Conservation (phyloP, 2,888 invertebrate species). For the Crepidodera aurea region DNA sequence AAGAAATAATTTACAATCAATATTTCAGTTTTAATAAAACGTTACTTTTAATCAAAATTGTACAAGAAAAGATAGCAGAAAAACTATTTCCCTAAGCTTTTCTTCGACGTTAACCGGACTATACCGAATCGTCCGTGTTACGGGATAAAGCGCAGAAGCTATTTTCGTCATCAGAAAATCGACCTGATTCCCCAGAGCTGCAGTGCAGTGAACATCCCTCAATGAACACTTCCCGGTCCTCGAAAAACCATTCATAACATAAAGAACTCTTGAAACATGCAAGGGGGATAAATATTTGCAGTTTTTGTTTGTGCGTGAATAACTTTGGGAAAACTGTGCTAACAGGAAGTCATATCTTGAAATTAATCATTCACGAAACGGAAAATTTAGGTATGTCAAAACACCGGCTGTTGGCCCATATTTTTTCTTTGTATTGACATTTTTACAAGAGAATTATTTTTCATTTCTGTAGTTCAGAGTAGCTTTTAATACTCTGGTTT, state of each 20-base stretch:
- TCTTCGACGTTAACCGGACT: too few relatives aligned
- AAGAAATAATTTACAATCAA: too few relatives aligned
- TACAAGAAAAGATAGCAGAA: too few relatives aligned
- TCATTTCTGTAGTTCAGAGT: too few relatives aligned
- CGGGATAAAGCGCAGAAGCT: slow-evolving; percentile 32
- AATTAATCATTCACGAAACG: not conserved
- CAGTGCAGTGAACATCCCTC: slow-evolving; percentile 37
- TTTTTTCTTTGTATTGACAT: not conserved
- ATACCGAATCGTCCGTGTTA: not conserved
- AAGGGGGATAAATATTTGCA: slow-evolving; percentile 8
- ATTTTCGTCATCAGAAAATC: slow-evolving; percentile 32
- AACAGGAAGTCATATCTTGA: not conserved
- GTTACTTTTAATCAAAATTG: too few relatives aligned
- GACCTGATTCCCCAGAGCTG: slow-evolving; percentile 32
- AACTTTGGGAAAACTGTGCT: not conserved
- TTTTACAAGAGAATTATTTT: too few relatives aligned
- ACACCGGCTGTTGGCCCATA: not conserved
- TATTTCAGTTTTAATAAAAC: too few relatives aligned
- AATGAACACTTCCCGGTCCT: slow-evolving; percentile 33
- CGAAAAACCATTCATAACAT: slow-evolving; percentile 22
- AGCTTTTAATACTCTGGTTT: too few relatives aligned
- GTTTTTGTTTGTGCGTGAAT: not conserved
- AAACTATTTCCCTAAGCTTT: too few relatives aligned
- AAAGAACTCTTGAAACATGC: not conserved
- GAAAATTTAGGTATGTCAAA: not conserved